Evolutionary conservation across 2,797 vertebrate genomes (phyloP).

Genomic region (Apodemus agrarius): DNA sequence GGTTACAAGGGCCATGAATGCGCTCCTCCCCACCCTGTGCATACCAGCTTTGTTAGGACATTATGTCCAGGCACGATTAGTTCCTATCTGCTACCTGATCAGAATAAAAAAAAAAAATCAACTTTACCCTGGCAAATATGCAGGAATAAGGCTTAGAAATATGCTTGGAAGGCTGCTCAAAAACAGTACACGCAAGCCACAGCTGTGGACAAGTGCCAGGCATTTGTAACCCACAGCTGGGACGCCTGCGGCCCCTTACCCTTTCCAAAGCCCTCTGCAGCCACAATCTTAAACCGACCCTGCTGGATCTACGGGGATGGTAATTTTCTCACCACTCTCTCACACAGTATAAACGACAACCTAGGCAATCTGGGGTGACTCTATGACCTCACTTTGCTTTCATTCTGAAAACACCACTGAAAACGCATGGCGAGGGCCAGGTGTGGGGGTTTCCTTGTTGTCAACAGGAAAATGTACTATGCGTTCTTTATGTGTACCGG

Average conservation of each 20-base stretch:
- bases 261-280: background rate
- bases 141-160: background rate
- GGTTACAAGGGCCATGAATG: background rate
- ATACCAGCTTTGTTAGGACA: background rate
- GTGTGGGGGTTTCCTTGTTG: background rate
- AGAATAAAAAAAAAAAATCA: background rate
- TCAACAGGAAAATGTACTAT: too few relatives aligned
- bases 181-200: background rate
- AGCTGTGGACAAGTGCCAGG: background rate
- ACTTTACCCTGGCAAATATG: background rate
- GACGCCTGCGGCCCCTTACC: background rate
- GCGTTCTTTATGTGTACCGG: background rate
- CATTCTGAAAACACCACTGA: background rate
- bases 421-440: background rate
- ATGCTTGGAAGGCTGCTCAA: background rate
- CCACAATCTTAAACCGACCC: background rate
- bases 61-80: background rate
- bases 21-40: accelerated
- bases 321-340: background rate
- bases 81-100: background rate
- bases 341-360: background rate
- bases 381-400: background rate
- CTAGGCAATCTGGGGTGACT: background rate
- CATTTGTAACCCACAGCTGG: background rate
- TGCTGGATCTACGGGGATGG: background rate